Base-by-base conservation (phyloP, 2,888 invertebrate species). In the Metacarcinus magister region DNA sequence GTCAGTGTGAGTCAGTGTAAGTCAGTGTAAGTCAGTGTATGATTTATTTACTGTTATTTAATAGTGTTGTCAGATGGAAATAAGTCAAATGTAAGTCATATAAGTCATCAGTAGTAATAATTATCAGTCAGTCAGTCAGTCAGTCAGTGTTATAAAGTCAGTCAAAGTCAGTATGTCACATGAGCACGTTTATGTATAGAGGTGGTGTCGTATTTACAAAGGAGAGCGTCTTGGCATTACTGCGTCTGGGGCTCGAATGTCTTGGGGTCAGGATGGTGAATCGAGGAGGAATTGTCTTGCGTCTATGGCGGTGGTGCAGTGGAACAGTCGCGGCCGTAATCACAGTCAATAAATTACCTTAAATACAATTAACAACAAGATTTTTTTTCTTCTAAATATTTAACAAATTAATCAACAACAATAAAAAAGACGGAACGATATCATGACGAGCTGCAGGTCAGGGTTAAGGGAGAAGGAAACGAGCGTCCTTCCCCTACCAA, bases 341-440 rank as follows among this genome's bases (percentile, higher is more conserved):
- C 95, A 96, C 96, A 94, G 96, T 96, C 96, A 96, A 96, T 96
- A 96, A 96, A 96, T 96, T 96, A 96, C 93, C 95, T 96, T 96
- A 96, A 96, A 96, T 96, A 96, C 96, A 96, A 95, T 93, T 87
- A 96, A 96, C 96, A 96, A 96, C 95, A 92, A 48, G 44, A 23
- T 67, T 67, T 8, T 75, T 75, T 75, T 67, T 67, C n/a, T 93
- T 93, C 87, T 89, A 94, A 94, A 89, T 92, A 94, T 46, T 13
- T 46, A 10, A 43, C 90, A 54, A 48, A 75, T 95, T 75, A 46
- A 75, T 95, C 54, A 93, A 96, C 54, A 94, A 95, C 46, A 92
- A 89, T 67, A 93, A 92, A 92, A 67, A 94, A 32, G 48, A 93
- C 93, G 16, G 48, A 54, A 87, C n/a, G 82, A 43, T 28, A 92